Conservation (phyloP, 2,113 vertebrate species). For the Anhinga rufa region DNA sequence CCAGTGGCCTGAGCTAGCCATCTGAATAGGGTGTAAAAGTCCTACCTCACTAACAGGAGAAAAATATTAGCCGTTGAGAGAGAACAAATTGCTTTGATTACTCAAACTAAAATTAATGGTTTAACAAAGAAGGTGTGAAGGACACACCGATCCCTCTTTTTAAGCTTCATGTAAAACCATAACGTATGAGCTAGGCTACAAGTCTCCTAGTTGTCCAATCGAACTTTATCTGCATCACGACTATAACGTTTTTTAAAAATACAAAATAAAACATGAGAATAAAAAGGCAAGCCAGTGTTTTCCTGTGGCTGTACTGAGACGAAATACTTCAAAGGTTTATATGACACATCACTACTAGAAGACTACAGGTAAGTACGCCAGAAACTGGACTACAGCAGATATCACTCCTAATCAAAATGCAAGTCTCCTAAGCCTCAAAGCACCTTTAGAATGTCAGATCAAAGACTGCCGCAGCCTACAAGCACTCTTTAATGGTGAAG, state of each 20-base stretch:
- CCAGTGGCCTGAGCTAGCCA: not conserved
- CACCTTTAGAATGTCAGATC: not conserved
- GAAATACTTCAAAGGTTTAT: not conserved
- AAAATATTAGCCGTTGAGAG: not conserved
- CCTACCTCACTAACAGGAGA: not conserved
- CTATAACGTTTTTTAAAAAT: not conserved
- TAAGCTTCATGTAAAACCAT: not conserved
- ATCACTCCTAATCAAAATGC: not conserved
- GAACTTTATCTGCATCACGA: not conserved
- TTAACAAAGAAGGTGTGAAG: not conserved
- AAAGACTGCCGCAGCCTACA: not conserved
- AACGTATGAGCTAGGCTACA: not conserved
- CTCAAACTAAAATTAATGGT: not conserved
- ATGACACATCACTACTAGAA: not conserved
- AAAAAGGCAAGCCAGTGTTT: not conserved
- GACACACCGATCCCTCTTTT: not conserved
- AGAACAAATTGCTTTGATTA: not conserved
- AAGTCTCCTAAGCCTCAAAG: not conserved
- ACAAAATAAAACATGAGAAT: not conserved
- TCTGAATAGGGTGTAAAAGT: not conserved
- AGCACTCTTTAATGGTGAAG: not conserved
- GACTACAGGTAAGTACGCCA: not conserved
- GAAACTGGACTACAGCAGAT: not conserved
- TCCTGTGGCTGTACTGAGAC: not conserved
- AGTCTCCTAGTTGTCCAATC: not conserved